A percentile compares a stretch with the other conserved stretches of the same genome.
Evolutionary conservation across 2,797 vertebrate species (phyloP).

Genomic region (Chelon auratus): DNA sequence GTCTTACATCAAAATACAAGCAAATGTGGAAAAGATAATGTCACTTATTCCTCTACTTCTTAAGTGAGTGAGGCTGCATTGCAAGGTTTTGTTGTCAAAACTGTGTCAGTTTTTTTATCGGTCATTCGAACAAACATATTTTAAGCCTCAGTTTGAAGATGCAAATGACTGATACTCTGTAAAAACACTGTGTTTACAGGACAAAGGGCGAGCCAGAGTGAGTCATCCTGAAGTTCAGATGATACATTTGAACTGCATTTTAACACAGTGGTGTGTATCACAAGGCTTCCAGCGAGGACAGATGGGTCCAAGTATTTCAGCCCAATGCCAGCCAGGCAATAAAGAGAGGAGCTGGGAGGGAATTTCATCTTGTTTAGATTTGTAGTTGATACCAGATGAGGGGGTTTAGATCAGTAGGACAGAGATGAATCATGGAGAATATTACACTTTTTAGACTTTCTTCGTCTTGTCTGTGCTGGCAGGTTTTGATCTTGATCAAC

Average conservation of each 20-base stretch:
- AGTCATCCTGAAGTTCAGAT: conserved; percentile 39
- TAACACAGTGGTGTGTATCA: conserved; percentile 24
- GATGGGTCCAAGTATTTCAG: conserved; percentile 50
- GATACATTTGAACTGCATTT: conserved; percentile 38
- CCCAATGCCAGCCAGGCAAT: conserved; percentile 34
- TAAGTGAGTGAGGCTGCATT: neutral
- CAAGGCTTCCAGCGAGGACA: conserved; percentile 43
- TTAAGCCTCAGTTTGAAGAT: conserved; percentile 7
- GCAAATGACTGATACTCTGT: conserved; percentile 8
- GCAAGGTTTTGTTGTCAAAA: neutral
- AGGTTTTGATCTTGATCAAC: conserved; percentile 40
- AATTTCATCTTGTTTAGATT: conserved; percentile 29
- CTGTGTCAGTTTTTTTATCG: neutral
- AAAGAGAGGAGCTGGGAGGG: conserved; percentile 9
- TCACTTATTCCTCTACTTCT: neutral
- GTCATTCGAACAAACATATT: conserved; percentile 1
- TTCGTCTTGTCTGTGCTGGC: conserved; percentile 7
- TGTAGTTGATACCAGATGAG: conserved; percentile 49
- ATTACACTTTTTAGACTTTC: neutral
- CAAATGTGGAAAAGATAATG: neutral
- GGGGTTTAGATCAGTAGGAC: conserved; percentile 39
- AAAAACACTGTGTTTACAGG: conserved; percentile 44
- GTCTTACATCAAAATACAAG: neutral
- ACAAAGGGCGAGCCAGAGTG: conserved; percentile 39
- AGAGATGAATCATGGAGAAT: conserved; percentile 26